Conservation (phyloP, 2,113 vertebrate genomes). For the Tyrannus savana region DNA sequence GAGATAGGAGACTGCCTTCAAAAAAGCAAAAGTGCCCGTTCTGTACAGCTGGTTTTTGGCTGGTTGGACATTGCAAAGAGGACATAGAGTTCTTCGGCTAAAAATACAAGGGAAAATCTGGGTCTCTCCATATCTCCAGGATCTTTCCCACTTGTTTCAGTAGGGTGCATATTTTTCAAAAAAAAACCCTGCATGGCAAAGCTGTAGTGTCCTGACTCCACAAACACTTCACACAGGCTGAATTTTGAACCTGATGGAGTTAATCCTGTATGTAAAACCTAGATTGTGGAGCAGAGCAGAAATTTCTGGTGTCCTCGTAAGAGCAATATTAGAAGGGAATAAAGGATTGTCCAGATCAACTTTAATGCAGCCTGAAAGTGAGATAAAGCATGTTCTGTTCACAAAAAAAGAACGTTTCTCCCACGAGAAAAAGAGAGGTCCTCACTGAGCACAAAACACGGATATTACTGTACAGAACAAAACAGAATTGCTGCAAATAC, state of each 20-base stretch:
- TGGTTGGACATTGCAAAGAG: background rate
- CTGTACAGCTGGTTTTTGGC: background rate
- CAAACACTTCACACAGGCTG: background rate
- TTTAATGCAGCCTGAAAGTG: background rate
- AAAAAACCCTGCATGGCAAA: background rate
- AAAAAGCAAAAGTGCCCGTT: background rate
- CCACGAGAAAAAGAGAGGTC: background rate
- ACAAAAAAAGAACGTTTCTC: background rate
- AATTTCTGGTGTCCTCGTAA: background rate
- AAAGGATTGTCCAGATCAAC: background rate
- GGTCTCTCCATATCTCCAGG: rapidly evolving
- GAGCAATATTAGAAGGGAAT: background rate
- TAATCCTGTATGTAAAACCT: background rate
- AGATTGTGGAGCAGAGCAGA: background rate
- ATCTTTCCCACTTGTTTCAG: background rate
- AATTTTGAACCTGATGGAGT: background rate
- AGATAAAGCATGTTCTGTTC: background rate
- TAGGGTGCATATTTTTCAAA: background rate
- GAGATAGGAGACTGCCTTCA: conserved; percentile 6
- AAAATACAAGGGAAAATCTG: background rate
- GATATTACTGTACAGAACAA: background rate
- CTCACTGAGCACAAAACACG: background rate
- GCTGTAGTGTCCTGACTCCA: background rate
- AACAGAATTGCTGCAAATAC: background rate
- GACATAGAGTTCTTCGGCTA: background rate